A percentile compares a stretch with the other conserved stretches of the same genome.
Conservation (phyloP, 2,888 invertebrate genomes). For the Timema cristinae region DNA sequence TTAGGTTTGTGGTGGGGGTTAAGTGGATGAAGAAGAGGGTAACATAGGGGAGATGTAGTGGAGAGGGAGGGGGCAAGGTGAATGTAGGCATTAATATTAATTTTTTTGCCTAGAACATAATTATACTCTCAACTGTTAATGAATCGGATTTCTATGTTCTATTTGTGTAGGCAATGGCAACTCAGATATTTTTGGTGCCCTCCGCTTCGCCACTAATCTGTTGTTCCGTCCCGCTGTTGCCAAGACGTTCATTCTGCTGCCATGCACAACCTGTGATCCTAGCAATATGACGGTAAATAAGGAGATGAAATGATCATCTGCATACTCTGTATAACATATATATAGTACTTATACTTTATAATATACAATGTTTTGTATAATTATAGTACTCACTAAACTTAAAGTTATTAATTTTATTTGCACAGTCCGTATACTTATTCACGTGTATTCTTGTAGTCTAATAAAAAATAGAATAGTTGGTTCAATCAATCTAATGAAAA, state of each 20-base stretch:
- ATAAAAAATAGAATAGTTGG: no score
- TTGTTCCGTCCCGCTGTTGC: conserved; percentile 80
- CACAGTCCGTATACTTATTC: no score
- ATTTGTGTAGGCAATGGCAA: conserved; percentile 49
- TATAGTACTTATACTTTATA: not conserved
- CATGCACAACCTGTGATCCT: conserved; percentile 71
- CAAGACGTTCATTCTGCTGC: conserved; percentile 74
- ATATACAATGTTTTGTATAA: not conserved
- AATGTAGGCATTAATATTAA: no score
- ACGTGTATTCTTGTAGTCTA: no score
- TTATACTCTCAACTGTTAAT: no score
- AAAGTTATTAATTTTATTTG: no score
- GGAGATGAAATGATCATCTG: not conserved
- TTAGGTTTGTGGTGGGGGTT: no score
- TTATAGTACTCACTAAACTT: not conserved
- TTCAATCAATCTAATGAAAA: no score
- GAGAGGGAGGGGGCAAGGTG: no score
- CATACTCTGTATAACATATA: not conserved
- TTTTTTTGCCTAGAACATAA: no score
- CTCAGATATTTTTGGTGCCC: conserved; percentile 70
- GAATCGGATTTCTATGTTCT: not conserved
- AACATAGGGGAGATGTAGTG: no score
- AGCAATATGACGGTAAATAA: conserved; percentile 60
- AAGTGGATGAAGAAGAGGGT: no score
- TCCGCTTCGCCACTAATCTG: conserved; percentile 66